Evolutionary conservation across 2,888 invertebrate species (phyloP).

Genomic region (Cordylochernes scorpioides): DNA sequence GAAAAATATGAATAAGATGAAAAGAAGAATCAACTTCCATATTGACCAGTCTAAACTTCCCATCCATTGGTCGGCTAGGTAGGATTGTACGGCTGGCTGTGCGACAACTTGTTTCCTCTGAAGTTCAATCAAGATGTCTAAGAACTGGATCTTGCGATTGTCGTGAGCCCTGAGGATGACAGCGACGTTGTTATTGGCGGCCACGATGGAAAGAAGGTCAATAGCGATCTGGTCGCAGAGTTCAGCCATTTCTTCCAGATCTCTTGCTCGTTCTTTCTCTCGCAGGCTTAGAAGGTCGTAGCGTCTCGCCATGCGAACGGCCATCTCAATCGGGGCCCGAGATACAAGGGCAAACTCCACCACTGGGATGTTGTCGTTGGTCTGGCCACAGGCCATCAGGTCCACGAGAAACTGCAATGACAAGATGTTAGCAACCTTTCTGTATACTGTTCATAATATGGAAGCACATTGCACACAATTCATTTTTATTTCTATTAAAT

Average conservation of each 20-base stretch:
- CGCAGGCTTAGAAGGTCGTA: constrained; percentile 35
- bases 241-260: constrained; percentile 75
- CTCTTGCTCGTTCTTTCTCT: constrained; percentile 93
- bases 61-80: constrained; percentile 53
- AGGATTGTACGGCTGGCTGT: constrained; percentile 79
- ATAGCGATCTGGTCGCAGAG: constrained; percentile 95
- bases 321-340: constrained; percentile 94
- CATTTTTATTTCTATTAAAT: too few relatives aligned
- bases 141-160: constrained; percentile 67
- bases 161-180: constrained; percentile 82
- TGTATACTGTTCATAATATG: too few relatives aligned
- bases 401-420: constrained; percentile 60
- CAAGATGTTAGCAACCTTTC: too few relatives aligned
- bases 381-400: constrained; percentile 57
- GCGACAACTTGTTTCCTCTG: constrained; percentile 90
- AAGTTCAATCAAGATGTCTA: constrained; percentile 88
- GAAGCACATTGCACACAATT: too few relatives aligned
- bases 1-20: constrained; percentile 68
- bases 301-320: constrained; percentile 70
- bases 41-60: constrained; percentile 88
- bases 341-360: constrained; percentile 91
- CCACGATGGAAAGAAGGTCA: constrained; percentile 69
- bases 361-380: constrained; percentile 72
- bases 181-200: constrained; percentile 78
- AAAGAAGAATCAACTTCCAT: constrained; percentile 72